Evolutionary conservation across 2,113 vertebrate species (phyloP).

Genomic region (Austrofundulus limnaeus): DNA sequence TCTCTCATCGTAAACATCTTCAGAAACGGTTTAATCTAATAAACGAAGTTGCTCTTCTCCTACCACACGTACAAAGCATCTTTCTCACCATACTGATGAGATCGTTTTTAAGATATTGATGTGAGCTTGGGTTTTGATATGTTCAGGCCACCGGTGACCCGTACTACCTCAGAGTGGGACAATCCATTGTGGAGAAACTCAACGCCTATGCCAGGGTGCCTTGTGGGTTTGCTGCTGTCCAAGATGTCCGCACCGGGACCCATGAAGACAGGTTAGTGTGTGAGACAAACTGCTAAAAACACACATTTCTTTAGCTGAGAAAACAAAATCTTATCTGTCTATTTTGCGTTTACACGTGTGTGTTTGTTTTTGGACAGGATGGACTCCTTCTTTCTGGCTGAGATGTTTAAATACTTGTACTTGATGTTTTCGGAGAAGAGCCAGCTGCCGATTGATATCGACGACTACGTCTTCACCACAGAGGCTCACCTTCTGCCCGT

Average conservation of each 20-base stretch:
- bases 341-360: background rate
- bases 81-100: background rate
- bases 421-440: constrained; percentile 94
- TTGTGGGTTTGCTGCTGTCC: constrained; percentile 97
- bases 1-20: background rate
- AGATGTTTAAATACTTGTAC: constrained; percentile 99
- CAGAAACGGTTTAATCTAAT: background rate
- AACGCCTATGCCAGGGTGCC: constrained; percentile 96
- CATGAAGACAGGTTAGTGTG: constrained; percentile 91
- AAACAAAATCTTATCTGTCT: background rate
- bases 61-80: background rate
- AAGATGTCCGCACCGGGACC: constrained; percentile 95
- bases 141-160: constrained; percentile 93
- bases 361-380: constrained; percentile 78
- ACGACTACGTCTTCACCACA: constrained; percentile 97
- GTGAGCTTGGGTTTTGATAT: constrained; percentile 6
- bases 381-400: constrained; percentile 98
- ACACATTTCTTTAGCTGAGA: too few species aligned
- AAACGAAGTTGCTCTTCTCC: background rate
- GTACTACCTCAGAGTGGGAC: constrained; percentile 97
- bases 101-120: background rate
- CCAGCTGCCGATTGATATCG: constrained; percentile 92
- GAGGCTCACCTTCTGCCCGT: constrained; percentile 96
- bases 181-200: constrained; percentile 97
- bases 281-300: background rate